phyloP scores from a whole-genome alignment of 2,113 vertebrate species.

The Anhinga anhinga region DNA sequence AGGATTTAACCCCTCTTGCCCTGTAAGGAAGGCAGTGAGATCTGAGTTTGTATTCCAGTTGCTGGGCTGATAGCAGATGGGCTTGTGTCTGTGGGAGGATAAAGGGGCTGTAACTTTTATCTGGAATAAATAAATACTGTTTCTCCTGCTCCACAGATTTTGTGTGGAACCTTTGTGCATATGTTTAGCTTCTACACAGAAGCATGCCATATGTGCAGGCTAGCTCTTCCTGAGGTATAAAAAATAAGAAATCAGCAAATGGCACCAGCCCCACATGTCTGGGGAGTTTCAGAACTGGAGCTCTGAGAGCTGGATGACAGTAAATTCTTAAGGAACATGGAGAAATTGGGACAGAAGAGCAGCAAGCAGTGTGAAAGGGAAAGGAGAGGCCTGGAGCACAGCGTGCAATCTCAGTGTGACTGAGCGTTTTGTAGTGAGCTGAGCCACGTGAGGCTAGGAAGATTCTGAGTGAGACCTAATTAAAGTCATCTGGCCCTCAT shows the following conservation, averaged over 20 bases:
- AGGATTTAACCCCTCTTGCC: neutral
- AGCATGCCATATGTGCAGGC: neutral
- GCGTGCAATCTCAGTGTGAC: neutral
- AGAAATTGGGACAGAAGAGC: neutral
- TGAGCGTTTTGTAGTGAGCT: neutral
- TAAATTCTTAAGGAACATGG: neutral
- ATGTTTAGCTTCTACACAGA: neutral
- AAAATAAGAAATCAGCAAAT: neutral
- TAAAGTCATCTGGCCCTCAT: constrained; percentile 46
- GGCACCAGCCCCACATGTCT: neutral
- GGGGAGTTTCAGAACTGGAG: neutral
- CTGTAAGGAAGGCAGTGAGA: neutral
- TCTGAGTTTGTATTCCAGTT: neutral
- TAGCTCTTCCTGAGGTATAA: neutral
- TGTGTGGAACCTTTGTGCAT: neutral
- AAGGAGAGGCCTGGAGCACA: neutral
- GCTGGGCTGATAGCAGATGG: neutral
- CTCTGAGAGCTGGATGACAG: neutral
- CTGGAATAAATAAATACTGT: neutral
- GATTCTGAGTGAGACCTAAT: constrained; percentile 35
- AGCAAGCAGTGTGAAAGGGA: neutral
- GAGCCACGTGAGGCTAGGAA: neutral
- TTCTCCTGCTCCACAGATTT: neutral
- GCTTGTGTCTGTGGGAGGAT: neutral
- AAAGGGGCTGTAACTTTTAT: neutral